Percentiles rank a stretch among this genome's conserved stretches.
Conservation (phyloP, 2,888 invertebrate species). For the Periphyllus acericola region DNA sequence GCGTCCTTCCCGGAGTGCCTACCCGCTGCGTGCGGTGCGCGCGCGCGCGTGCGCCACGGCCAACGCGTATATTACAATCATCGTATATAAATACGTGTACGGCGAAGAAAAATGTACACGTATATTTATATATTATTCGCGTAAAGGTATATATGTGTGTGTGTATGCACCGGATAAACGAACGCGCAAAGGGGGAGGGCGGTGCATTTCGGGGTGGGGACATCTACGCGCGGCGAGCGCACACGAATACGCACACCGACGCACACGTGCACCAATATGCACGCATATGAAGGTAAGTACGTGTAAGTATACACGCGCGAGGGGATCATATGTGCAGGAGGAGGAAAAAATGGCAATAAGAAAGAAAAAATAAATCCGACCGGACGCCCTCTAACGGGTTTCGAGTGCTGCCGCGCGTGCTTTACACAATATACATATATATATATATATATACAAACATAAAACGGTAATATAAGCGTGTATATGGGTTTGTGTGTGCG, state of each 20-base stretch:
- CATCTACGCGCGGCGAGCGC: neutral
- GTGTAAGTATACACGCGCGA: neutral
- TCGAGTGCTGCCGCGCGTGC: neutral
- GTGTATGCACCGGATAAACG: neutral
- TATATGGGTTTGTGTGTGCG: neutral
- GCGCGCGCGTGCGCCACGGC: neutral
- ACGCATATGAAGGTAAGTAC: neutral
- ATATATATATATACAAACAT: neutral
- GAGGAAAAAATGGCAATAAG: constrained; percentile 34
- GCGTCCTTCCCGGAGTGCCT: constrained; percentile 41
- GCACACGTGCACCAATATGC: neutral
- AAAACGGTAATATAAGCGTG: neutral
- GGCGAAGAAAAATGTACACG: neutral
- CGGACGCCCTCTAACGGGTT: constrained; percentile 51
- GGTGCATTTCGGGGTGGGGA: constrained; percentile 30
- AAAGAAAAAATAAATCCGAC: neutral
- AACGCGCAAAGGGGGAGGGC: neutral
- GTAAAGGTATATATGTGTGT: neutral
- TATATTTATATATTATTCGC: neutral
- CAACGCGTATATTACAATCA: too few relatives aligned
- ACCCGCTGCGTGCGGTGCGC: neutral
- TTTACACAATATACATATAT: too few relatives aligned
- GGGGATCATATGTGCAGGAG: neutral
- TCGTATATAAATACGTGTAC: neutral
- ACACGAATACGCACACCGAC: neutral